Percentiles rank a stretch among this genome's conserved stretches.
phyloP scores from a whole-genome alignment of 1,140 invertebrate genomes.

The Philaenus spumarius region DNA sequence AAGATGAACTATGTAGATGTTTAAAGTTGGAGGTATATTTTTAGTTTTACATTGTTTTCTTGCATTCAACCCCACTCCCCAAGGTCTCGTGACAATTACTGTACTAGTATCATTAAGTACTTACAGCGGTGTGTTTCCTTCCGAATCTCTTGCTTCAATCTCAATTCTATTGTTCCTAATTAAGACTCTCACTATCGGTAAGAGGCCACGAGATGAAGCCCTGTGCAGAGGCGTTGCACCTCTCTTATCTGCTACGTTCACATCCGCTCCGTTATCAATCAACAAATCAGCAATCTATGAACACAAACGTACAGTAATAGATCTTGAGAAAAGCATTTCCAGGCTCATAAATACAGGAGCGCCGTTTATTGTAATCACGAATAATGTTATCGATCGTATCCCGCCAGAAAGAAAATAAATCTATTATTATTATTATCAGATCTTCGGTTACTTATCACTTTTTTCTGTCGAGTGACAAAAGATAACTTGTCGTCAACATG shows the following conservation, averaged over 20 bases:
- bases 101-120: slow-evolving; percentile 32
- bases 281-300: slow-evolving; percentile 56
- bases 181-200: slow-evolving; percentile 60
- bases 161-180: slow-evolving; percentile 45
- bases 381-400: too few species aligned
- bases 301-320: too few species aligned
- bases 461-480: too few species aligned
- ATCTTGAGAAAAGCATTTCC: slow-evolving; percentile 2
- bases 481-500: too few species aligned
- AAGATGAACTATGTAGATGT: too few species aligned
- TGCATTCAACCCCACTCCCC: too few species aligned
- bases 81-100: too few species aligned
- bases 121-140: slow-evolving; percentile 65
- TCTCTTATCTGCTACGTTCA: slow-evolving; percentile 65
- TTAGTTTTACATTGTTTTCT: too few species aligned
- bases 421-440: background rate
- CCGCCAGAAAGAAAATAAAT: slow-evolving; percentile 3
- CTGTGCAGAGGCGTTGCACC: slow-evolving; percentile 78
- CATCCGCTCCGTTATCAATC: slow-evolving; percentile 61
- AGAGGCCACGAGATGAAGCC: slow-evolving; percentile 73
- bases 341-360: background rate
- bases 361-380: too few species aligned
- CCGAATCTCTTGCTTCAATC: slow-evolving; percentile 50
- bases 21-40: too few species aligned
- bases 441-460: too few species aligned